Conservation (phyloP, 2,113 vertebrate genomes). For the Climacteris rufus region DNA sequence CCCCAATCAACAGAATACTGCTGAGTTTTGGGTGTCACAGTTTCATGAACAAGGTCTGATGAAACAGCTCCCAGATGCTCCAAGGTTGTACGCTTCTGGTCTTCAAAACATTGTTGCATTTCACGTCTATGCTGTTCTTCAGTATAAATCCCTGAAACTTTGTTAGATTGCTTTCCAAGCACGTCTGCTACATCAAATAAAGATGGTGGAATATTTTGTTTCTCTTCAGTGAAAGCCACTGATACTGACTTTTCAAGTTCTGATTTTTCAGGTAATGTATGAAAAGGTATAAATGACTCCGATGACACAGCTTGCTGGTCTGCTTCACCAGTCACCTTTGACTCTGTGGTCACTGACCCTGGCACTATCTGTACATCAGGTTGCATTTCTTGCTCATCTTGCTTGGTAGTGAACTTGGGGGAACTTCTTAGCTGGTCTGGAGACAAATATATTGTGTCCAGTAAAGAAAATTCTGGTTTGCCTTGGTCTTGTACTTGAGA, state of each 20-base stretch:
- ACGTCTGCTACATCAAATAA: background rate
- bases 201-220: constrained; percentile 1
- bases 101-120: background rate
- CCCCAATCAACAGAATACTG: background rate
- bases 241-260: background rate
- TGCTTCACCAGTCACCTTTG: background rate
- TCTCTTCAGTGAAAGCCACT: constrained; percentile 1
- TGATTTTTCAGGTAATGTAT: background rate
- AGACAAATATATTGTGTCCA: background rate
- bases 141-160: background rate
- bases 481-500: background rate
- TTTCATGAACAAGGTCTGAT: background rate
- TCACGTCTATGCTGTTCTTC: background rate
- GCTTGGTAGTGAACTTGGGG: background rate
- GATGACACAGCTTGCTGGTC: background rate
- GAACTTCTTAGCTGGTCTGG: background rate
- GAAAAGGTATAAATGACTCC: background rate
- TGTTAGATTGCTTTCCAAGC: background rate
- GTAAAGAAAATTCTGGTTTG: background rate
- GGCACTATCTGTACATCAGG: background rate
- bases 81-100: background rate
- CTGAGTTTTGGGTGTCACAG: background rate
- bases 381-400: background rate
- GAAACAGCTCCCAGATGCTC: background rate
- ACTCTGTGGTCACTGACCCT: background rate